Evolutionary conservation across 2,888 invertebrate genomes (phyloP), one percentile per base, ranked within the genome.

Genomic region (Acleris cristana): DNA sequence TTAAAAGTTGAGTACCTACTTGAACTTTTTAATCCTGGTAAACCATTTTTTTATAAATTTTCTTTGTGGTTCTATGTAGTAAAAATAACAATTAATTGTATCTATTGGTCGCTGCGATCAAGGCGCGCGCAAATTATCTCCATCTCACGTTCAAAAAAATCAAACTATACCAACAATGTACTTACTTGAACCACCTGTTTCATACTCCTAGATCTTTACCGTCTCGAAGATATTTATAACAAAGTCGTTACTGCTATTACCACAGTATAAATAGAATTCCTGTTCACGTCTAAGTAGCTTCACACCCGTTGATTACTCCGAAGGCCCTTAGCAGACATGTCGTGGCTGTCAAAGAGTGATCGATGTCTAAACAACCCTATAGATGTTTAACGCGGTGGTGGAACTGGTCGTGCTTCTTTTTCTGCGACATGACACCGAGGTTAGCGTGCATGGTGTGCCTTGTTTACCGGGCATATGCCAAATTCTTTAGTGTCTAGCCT

Each of bases 321-420:
- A 34, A 61, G 60, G 58, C 69, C 57, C 69, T 71, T 67, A 69
- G 64, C 65, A 62, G 70, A 68, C 66, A 72, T 71, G 71, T 76
- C 72, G 74, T 73, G 76, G 75, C 71, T 81, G 79, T 73, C 80
- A 80, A 77, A 74, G 67, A 66, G 73, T 84, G 81, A 84, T 80
- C 72, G 78, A 84, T 81, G 76, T 71, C 74, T 74, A 73, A 60
- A 52, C 73, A 71, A 74, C 72, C 70, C 23, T 6, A 60, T 44
- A 59, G 59, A 21, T 45, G 56, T 56, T 44, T 56, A 14, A 8
- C 21, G 30, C 30, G 34, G 2, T 3, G 34, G n/a, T 45, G 18
- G 16, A 48, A 23, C n/a, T 16, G 16, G 26, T 26, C n/a, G 23
- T 44, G 57, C 23, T 57, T 45, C 45, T 26, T 57, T 21, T 40